A percentile compares a stretch with the other conserved stretches of the same genome.
phyloP scores from a whole-genome alignment of 1,140 invertebrate species.

The Drosophila persimilis region DNA sequence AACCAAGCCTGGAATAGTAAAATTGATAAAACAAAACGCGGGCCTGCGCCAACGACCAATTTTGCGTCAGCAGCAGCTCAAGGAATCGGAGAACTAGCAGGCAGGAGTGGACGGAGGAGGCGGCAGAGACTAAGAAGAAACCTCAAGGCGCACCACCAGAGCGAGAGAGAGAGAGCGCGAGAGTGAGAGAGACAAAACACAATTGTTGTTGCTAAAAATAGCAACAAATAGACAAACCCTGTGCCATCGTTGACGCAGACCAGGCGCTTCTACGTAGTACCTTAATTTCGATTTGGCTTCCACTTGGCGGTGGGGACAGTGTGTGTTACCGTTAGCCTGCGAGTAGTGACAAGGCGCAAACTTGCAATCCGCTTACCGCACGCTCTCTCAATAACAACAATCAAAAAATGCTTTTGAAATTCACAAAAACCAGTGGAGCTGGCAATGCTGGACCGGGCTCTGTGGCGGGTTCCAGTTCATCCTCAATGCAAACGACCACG shows the following conservation, averaged over 20 bases:
- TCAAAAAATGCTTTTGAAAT: slow-evolving; percentile 46
- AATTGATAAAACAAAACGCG: slow-evolving; percentile 55
- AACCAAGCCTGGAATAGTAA: slow-evolving; percentile 38
- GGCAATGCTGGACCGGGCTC: slow-evolving; percentile 37
- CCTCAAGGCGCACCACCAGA: background rate
- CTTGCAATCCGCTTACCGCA: too few relatives aligned
- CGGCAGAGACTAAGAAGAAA: too few relatives aligned
- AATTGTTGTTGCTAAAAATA: slow-evolving; percentile 68
- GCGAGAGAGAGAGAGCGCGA: slow-evolving; percentile 2
- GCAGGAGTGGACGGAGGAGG: too few relatives aligned
- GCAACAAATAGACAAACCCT: slow-evolving; percentile 59
- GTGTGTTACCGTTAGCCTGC: slow-evolving; percentile 28
- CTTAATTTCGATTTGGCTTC: slow-evolving; percentile 25
- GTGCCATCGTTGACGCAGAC: slow-evolving; percentile 37
- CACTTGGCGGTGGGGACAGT: slow-evolving; percentile 19
- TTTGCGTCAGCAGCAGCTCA: slow-evolving; percentile 20
- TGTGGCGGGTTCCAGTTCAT: slow-evolving; percentile 55
- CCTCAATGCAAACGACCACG: slow-evolving; percentile 67
- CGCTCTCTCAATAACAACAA: slow-evolving; percentile 7
- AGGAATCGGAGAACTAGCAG: slow-evolving; percentile 8
- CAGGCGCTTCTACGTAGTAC: slow-evolving; percentile 32
- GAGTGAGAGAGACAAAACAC: background rate
- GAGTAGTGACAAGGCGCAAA: too few relatives aligned
- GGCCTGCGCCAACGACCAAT: background rate
- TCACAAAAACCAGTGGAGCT: slow-evolving; percentile 59